phyloP scores from a whole-genome alignment of 1,140 invertebrate genomes.

The Dendroctonus valens region DNA sequence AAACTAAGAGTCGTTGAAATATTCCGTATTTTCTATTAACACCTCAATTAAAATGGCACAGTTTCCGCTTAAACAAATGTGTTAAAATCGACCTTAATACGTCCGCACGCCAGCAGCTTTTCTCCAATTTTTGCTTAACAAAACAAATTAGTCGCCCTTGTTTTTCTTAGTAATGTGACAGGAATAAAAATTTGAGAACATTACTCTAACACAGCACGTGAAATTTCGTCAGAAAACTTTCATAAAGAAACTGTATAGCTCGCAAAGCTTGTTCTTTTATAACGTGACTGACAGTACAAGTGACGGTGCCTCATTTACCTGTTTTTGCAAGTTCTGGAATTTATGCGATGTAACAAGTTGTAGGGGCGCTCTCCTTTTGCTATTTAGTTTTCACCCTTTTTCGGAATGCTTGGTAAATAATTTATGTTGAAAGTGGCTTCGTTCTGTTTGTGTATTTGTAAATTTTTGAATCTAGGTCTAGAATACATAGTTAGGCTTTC shows the following conservation, averaged over 20 bases:
- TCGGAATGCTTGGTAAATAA: too few species aligned
- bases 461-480: neutral
- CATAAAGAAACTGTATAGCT: constrained; percentile 5
- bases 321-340: neutral
- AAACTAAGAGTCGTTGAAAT: too few species aligned
- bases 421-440: too few species aligned
- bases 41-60: too few species aligned
- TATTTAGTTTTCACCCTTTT: neutral
- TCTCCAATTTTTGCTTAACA: neutral
- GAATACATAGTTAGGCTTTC: neutral
- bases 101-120: constrained; percentile 3
- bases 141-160: constrained; percentile 14
- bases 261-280: constrained; percentile 6
- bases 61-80: neutral
- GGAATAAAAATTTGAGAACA: constrained; percentile 12
- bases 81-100: constrained; percentile 7
- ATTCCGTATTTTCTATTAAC: too few species aligned
- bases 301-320: constrained; percentile 8
- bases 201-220: constrained; percentile 1
- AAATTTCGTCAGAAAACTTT: constrained; percentile 14
- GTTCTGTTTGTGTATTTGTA: neutral
- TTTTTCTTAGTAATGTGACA: constrained; percentile 21
- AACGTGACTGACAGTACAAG: constrained; percentile 3
- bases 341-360: neutral
- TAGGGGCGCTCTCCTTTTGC: neutral